Percentiles rank a stretch among this genome's conserved stretches.
phyloP scores from a whole-genome alignment of 2,888 invertebrate species.

The Brassicogethes aeneus region DNA sequence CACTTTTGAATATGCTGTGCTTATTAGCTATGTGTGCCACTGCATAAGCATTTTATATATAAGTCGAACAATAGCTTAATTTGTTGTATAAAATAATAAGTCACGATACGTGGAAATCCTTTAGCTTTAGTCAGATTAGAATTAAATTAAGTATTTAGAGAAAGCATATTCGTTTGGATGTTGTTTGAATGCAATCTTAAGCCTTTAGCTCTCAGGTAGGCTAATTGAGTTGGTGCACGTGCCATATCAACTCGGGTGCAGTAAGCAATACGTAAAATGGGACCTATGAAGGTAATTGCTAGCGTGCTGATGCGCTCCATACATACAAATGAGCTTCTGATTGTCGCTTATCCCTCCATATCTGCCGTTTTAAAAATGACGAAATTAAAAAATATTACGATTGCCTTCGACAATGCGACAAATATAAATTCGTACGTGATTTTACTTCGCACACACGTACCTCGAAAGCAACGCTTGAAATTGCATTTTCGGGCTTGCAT shows the following conservation, averaged over 20 bases:
- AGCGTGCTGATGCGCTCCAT: slow-evolving; percentile 24
- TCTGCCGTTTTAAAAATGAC: background rate
- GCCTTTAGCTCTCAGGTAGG: slow-evolving; percentile 23
- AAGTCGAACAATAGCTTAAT: too few relatives aligned
- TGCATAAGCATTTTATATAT: too few relatives aligned
- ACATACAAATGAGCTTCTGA: slow-evolving; percentile 34
- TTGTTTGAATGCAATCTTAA: slow-evolving; percentile 4
- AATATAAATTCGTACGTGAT: slow-evolving; percentile 5
- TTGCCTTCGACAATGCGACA: background rate
- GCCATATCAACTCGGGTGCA: slow-evolving; percentile 20
- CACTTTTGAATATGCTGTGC: too few relatives aligned
- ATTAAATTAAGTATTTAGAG: too few relatives aligned
- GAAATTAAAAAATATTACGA: slow-evolving; percentile 1
- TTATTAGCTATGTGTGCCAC: too few relatives aligned
- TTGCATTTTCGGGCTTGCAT: too few relatives aligned
- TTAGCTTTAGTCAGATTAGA: background rate
- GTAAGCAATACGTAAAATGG: background rate
- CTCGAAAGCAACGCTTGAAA: too few relatives aligned
- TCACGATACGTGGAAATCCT: too few relatives aligned
- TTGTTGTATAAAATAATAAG: too few relatives aligned
- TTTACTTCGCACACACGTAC: too few relatives aligned
- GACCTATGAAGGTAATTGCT: slow-evolving; percentile 27
- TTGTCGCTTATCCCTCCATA: slow-evolving; percentile 13
- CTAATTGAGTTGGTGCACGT: slow-evolving; percentile 32
- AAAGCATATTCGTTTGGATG: background rate